Percentiles rank a stretch among this genome's conserved stretches.
phyloP scores from a whole-genome alignment of 2,888 invertebrate genomes.

The Fabriciana adippe region DNA sequence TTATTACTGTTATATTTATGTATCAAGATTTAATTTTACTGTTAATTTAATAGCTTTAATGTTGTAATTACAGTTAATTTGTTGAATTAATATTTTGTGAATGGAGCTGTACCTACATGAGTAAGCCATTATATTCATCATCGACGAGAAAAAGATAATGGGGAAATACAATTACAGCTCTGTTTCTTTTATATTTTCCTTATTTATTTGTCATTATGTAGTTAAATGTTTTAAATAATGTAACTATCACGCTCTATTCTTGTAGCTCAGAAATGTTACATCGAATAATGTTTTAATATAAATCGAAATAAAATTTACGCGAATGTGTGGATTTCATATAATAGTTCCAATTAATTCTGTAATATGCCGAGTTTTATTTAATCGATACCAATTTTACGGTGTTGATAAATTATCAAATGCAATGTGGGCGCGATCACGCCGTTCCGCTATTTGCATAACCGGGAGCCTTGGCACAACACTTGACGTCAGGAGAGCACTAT shows the following conservation, averaged over 20 bases:
- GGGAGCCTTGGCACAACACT: constrained; percentile 6
- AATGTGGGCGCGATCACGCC: constrained; percentile 2
- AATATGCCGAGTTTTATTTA: neutral
- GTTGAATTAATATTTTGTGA: no score
- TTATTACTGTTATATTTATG: neutral
- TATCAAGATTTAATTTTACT: neutral
- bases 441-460: constrained; percentile 12
- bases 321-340: neutral
- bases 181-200: neutral
- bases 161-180: constrained; percentile 2
- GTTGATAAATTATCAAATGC: constrained; percentile 2
- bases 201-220: neutral
- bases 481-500: constrained; percentile 11
- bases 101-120: no score
- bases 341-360: constrained; percentile 8
- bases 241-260: neutral
- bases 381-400: constrained; percentile 19
- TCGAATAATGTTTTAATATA: no score
- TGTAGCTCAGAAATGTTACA: neutral
- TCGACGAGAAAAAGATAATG: neutral
- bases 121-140: no score
- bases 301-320: no score
- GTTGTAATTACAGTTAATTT: no score
- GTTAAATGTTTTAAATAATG: neutral
- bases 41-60: neutral